Conservation (phyloP, 2,113 vertebrate species). For the Melanerpes aurifrons region DNA sequence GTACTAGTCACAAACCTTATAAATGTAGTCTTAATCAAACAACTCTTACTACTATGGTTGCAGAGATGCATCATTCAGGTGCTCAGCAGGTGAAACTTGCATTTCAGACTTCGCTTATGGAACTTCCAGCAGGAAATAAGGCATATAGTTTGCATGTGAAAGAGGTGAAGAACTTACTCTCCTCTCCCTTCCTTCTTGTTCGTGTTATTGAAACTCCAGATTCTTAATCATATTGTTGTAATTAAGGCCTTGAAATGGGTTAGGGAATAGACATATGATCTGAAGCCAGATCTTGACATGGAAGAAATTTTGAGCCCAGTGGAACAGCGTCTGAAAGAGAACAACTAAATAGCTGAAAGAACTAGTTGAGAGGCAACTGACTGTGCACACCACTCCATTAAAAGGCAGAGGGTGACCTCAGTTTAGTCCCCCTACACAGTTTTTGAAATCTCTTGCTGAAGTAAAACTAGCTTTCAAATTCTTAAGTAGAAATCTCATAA, state of each 20-base stretch:
- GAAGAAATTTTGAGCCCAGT: neutral
- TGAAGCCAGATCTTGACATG: neutral
- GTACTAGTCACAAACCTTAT: neutral
- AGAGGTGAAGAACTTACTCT: neutral
- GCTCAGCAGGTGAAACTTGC: neutral
- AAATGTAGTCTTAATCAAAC: neutral
- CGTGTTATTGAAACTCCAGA: neutral
- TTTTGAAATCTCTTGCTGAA: neutral
- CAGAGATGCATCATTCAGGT: neutral
- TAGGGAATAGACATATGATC: neutral
- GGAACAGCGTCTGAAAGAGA: neutral
- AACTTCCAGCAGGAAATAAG: neutral
- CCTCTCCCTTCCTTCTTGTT: neutral
- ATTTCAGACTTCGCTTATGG: accelerated
- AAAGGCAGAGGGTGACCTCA: neutral
- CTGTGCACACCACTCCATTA: neutral
- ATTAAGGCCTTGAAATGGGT: neutral
- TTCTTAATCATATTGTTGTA: neutral
- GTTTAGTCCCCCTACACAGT: neutral
- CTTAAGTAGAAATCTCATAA: neutral
- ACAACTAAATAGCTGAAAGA: neutral
- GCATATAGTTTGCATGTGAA: neutral
- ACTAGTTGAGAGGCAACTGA: neutral
- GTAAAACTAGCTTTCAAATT: neutral
- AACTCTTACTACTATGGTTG: neutral